Evolutionary conservation across 2,113 vertebrate species (phyloP).

Genomic region (Cebus imitator): DNA sequence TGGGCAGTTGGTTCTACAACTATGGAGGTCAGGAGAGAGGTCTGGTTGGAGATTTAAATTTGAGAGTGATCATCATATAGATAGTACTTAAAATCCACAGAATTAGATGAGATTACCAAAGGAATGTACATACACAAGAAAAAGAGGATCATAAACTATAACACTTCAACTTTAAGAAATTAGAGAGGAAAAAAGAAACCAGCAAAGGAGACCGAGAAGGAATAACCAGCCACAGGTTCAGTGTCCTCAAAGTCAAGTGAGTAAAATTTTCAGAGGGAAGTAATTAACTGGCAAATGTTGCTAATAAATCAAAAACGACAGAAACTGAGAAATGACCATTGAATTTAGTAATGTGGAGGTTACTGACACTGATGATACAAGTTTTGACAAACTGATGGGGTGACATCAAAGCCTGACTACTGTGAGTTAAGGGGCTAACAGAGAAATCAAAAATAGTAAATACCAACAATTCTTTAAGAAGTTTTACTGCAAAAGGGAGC

Average conservation of each 20-base stretch:
- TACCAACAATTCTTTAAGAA: slow-evolving; percentile 11
- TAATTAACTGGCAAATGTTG: slow-evolving; percentile 25
- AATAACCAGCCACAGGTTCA: neutral
- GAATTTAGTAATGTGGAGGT: slow-evolving; percentile 12
- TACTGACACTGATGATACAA: neutral
- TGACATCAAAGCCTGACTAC: neutral
- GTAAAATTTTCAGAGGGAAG: slow-evolving; percentile 2
- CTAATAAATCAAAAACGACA: slow-evolving; percentile 10
- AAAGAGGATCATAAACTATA: neutral
- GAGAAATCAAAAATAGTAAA: neutral
- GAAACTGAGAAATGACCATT: neutral
- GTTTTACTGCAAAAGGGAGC: neutral
- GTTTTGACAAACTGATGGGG: neutral
- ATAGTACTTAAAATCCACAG: neutral
- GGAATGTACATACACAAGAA: neutral
- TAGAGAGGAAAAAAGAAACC: neutral
- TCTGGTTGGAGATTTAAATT: neutral
- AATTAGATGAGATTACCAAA: neutral
- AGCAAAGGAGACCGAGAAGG: neutral
- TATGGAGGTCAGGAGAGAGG: neutral
- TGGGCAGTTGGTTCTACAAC: neutral
- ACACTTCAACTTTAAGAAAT: neutral
- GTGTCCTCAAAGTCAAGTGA: slow-evolving; percentile 6
- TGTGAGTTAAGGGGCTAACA: slow-evolving; percentile 3
- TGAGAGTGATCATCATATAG: neutral